Evolutionary conservation across 2,888 invertebrate genomes (phyloP).

Genomic region (Leucoma salicis): DNA sequence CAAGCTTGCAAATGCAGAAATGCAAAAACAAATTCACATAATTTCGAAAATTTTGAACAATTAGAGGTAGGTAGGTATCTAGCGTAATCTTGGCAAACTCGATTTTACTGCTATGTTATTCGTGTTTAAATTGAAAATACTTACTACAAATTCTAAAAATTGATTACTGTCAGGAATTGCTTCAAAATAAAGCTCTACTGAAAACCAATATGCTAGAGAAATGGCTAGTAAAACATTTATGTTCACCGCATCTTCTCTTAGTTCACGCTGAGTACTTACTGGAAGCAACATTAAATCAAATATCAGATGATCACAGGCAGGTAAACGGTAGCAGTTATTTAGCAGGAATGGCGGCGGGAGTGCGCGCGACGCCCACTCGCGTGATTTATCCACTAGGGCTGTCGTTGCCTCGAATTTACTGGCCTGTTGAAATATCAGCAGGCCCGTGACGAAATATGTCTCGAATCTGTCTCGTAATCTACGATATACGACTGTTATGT

Average conservation of each 20-base stretch:
- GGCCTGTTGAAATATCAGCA: conserved; percentile 67
- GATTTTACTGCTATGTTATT: too few relatives aligned
- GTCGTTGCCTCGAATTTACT: conserved; percentile 57
- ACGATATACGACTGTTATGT: conserved; percentile 35
- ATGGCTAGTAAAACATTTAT: conserved; percentile 31
- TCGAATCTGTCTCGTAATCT: conserved; percentile 43
- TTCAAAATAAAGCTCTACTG: too few relatives aligned
- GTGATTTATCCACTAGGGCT: conserved; percentile 69
- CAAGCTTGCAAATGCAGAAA: too few relatives aligned
- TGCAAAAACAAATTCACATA: too few relatives aligned
- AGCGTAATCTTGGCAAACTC: too few relatives aligned
- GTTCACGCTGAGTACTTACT: conserved; percentile 46
- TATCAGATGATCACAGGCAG: conserved; percentile 77
- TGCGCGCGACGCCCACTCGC: conserved; percentile 63
- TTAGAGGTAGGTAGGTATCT: too few relatives aligned
- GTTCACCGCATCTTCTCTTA: conserved; percentile 42
- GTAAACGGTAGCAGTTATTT: conserved; percentile 79
- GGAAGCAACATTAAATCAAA: conserved; percentile 72
- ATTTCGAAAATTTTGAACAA: too few relatives aligned
- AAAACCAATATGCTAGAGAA: too few relatives aligned
- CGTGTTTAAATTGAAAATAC: too few relatives aligned
- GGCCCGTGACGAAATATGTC: conserved; percentile 65
- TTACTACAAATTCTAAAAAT: too few relatives aligned
- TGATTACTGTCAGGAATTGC: too few relatives aligned
- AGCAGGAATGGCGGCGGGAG: conserved; percentile 57